A percentile compares a stretch with the other conserved stretches of the same genome.
These are phyloP conservation scores for Gopherus evgoodei DNA, from an alignment of 2,113 vertebrate genomes.

Conservation along the genomic window DNA sequence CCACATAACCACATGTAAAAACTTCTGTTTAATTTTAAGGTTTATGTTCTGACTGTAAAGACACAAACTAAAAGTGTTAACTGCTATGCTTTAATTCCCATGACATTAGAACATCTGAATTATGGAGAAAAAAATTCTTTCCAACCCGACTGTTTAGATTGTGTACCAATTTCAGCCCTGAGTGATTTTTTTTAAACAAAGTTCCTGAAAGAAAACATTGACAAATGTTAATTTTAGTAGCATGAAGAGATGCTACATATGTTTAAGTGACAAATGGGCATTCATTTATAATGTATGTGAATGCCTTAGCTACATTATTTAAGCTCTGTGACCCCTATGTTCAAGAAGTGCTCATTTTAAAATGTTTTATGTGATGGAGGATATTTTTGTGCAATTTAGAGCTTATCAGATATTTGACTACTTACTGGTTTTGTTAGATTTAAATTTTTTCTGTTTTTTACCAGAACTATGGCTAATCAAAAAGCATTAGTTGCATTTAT, in stretches of 20 bases:
- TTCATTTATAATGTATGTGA: constrained; percentile 38
- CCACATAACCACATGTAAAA: background rate
- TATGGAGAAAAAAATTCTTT: background rate
- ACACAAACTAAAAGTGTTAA: background rate
- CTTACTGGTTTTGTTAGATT: background rate
- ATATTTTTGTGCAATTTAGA: background rate
- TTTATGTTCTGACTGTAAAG: background rate
- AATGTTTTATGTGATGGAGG: constrained; percentile 6
- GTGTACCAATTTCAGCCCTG: background rate
- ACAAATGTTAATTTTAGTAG: background rate
- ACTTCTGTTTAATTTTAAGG: background rate
- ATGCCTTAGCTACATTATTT: constrained; percentile 47
- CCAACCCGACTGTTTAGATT: background rate
- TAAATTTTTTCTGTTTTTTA: background rate
- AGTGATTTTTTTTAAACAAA: background rate
- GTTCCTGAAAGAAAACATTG: background rate
- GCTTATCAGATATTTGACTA: background rate
- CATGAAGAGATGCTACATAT: background rate
- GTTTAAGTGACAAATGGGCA: background rate
- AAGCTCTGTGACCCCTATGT: background rate
- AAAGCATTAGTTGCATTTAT: background rate
- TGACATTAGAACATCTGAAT: background rate
- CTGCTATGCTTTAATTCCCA: background rate
- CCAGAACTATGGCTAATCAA: background rate
- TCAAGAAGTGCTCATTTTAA: constrained; percentile 30